These are phyloP conservation scores for Pelagia noctiluca DNA, from an alignment of 30 jellyfish, hydroid and myxozoan genomes.

Conservation along the genomic window DNA sequence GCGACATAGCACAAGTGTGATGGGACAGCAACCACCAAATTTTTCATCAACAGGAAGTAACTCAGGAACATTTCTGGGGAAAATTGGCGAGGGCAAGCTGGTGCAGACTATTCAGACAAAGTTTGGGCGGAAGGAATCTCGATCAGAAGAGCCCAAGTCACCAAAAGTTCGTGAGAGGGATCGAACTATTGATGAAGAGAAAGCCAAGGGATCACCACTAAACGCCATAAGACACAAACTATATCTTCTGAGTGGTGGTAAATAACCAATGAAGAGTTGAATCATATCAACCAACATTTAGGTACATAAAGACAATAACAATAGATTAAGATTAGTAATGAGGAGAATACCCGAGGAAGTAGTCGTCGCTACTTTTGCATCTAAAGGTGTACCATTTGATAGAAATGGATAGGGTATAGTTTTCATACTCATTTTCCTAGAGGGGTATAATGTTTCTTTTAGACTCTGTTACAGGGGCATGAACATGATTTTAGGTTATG, in stretches of 20 bases:
- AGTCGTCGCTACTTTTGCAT: no score
- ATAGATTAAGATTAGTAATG: no score
- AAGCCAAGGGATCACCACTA: constrained; percentile 60
- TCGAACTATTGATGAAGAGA: constrained; percentile 55
- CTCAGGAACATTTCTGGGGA: constrained; percentile 46
- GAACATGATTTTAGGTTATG: no score
- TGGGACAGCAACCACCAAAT: constrained; percentile 27
- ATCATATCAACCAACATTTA: background rate
- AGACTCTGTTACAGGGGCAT: no score
- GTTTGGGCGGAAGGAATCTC: constrained; percentile 65
- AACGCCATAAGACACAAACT: constrained; percentile 60
- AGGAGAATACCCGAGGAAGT: no score
- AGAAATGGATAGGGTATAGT: no score
- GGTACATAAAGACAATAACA: background rate
- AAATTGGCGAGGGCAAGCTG: constrained; percentile 63
- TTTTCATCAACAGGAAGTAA: constrained; percentile 19
- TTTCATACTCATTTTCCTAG: no score
- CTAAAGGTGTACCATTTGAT: no score
- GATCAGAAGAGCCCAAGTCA: constrained; percentile 57
- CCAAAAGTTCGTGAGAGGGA: constrained; percentile 34
- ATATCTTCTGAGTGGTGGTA: constrained; percentile 49
- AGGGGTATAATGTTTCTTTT: no score
- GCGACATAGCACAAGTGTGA: constrained; percentile 60
- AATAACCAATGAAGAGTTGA: background rate
- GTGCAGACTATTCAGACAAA: constrained; percentile 76